phyloP scores from a whole-genome alignment of 2,888 invertebrate species.

The Orthosia incerta region DNA sequence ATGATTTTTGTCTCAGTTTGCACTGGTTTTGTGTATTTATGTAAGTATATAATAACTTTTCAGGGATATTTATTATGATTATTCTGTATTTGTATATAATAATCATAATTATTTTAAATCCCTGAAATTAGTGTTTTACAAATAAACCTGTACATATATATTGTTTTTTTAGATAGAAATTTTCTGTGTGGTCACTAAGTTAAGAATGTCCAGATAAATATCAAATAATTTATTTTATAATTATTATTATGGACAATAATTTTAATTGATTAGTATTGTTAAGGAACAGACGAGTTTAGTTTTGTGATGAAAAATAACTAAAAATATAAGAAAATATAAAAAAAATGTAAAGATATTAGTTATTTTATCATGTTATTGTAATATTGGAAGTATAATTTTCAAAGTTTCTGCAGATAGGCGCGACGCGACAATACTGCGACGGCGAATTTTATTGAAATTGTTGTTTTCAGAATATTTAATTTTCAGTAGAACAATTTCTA shows the following conservation, averaged over 20 bases:
- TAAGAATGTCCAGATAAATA: conserved; percentile 26
- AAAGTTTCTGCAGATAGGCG: not conserved
- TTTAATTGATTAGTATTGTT: conserved; percentile 34
- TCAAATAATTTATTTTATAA: conserved; percentile 24
- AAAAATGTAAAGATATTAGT: not conserved
- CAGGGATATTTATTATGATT: no score
- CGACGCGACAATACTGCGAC: not conserved
- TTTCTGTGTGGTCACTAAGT: not conserved
- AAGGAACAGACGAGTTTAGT: conserved; percentile 32
- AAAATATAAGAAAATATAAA: conserved; percentile 10
- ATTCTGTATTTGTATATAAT: no score
- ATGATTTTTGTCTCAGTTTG: no score
- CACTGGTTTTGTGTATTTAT: no score
- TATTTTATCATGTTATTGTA: conserved; percentile 9
- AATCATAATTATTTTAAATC: no score
- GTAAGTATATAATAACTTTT: no score
- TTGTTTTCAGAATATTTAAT: no score
- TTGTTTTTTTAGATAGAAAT: not conserved
- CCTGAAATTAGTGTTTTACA: no score
- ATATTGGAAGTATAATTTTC: not conserved
- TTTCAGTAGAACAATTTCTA: not conserved
- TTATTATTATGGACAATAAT: conserved; percentile 52
- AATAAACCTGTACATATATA: no score
- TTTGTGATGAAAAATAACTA: conserved; percentile 2
- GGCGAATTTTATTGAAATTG: not conserved